Evolutionary conservation across 2,797 vertebrate genomes (phyloP).

Genomic region (Channa striata): DNA sequence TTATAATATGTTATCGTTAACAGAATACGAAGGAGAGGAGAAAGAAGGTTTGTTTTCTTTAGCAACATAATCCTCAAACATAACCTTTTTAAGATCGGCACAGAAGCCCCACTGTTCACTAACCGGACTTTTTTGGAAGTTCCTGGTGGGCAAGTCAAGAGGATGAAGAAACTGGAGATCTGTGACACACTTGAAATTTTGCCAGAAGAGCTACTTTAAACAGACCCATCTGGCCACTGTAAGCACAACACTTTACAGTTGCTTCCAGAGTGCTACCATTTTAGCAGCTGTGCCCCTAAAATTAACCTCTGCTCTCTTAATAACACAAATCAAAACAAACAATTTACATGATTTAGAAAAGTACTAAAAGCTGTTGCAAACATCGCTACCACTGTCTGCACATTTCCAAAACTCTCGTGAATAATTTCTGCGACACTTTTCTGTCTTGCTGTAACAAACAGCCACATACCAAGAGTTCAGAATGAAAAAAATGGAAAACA

Average conservation of each 20-base stretch:
- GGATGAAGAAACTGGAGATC: slow-evolving; percentile 23
- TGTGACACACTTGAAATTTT: slow-evolving; percentile 25
- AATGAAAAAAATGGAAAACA: too few relatives aligned
- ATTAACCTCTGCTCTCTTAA: neutral
- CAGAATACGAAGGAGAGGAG: neutral
- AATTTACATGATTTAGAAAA: too few relatives aligned
- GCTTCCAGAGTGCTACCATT: neutral
- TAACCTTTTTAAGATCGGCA: neutral
- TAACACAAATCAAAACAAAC: neutral
- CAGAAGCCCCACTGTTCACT: neutral
- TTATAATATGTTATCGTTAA: slow-evolving; percentile 11
- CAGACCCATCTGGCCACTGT: neutral
- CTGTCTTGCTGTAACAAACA: too few relatives aligned
- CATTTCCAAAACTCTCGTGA: too few relatives aligned
- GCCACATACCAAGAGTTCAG: too few relatives aligned
- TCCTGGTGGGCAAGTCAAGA: neutral
- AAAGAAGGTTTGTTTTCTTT: neutral
- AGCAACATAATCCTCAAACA: neutral
- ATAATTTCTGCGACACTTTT: too few relatives aligned
- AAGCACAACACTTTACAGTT: neutral
- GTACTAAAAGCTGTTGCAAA: too few relatives aligned
- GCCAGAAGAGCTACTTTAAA: slow-evolving; percentile 36
- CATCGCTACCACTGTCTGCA: too few relatives aligned
- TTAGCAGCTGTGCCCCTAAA: neutral
- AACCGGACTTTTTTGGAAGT: neutral